phyloP scores from a whole-genome alignment of 2,797 vertebrate species.

The Neopelma chrysocephalum region DNA sequence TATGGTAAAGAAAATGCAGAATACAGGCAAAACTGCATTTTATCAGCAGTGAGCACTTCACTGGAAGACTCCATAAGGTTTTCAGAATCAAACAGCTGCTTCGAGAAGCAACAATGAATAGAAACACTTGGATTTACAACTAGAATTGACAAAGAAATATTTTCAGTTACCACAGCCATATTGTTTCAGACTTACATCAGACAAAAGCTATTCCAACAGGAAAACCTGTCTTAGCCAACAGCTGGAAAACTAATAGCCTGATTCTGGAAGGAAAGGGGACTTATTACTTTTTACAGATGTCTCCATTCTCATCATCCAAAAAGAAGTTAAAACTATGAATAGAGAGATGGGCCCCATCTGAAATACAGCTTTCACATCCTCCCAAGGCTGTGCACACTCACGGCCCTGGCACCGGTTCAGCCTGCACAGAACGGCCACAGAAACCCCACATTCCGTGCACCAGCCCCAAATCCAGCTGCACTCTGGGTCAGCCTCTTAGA shows the following conservation, averaged over 20 bases:
- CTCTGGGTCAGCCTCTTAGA: background rate
- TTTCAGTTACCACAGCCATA: slow-evolving; percentile 51
- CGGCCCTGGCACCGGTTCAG: background rate
- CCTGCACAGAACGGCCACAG: rapidly evolving
- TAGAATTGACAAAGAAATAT: background rate
- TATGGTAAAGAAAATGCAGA: background rate
- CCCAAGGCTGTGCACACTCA: background rate
- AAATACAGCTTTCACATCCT: slow-evolving; percentile 1
- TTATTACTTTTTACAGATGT: slow-evolving; percentile 58
- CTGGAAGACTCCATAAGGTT: background rate
- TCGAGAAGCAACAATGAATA: background rate
- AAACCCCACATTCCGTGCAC: background rate
- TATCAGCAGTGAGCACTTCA: background rate
- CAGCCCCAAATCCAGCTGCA: background rate
- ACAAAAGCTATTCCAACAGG: slow-evolving; percentile 59
- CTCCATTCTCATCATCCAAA: slow-evolving; percentile 51
- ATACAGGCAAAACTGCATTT: background rate
- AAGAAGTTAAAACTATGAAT: slow-evolving; percentile 9
- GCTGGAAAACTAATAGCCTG: slow-evolving; percentile 56
- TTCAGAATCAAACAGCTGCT: background rate
- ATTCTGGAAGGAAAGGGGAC: slow-evolving; percentile 25
- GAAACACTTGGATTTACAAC: background rate
- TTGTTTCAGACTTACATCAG: slow-evolving; percentile 60
- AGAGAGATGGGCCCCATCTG: slow-evolving; percentile 42
- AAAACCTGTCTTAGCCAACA: slow-evolving; percentile 58